Evolutionary conservation across 37 sponge, comb jelly and placozoan genomes (phyloP).

Genomic region (Dysidea cf. avara): DNA sequence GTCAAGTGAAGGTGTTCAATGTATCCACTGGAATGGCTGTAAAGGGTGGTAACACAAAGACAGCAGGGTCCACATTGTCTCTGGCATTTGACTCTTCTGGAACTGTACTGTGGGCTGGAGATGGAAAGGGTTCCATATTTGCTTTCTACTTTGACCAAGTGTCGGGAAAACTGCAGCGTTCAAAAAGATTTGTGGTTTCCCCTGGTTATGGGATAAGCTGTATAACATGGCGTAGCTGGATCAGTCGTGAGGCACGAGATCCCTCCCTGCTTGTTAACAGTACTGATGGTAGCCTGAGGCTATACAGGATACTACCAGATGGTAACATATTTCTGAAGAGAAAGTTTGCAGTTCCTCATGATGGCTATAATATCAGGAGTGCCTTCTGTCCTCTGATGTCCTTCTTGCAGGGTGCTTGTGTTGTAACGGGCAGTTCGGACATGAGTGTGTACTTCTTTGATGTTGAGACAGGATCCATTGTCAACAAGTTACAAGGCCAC

Average conservation of each 20-base stretch:
- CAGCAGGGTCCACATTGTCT: slow-evolving; percentile 62
- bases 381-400: slow-evolving; percentile 94
- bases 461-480: slow-evolving; percentile 62
- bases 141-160: slow-evolving; percentile 60
- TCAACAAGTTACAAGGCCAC: slow-evolving; percentile 86
- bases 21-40: slow-evolving; percentile 83
- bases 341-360: slow-evolving; percentile 62
- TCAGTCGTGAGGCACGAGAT: slow-evolving; percentile 85
- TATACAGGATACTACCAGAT: slow-evolving; percentile 69
- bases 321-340: slow-evolving; percentile 71
- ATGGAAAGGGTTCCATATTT: slow-evolving; percentile 85
- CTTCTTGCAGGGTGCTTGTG: slow-evolving; percentile 74
- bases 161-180: slow-evolving; percentile 64
- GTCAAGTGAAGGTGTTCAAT: slow-evolving; percentile 81
- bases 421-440: slow-evolving; percentile 88
- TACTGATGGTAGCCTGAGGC: slow-evolving; percentile 46
- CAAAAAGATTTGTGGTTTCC: slow-evolving; percentile 76
- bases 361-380: slow-evolving; percentile 53
- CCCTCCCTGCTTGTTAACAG: slow-evolving; percentile 81
- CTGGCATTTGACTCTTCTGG: slow-evolving; percentile 78
- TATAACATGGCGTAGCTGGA: slow-evolving; percentile 82
- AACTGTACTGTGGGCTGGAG: slow-evolving; percentile 73
- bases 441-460: slow-evolving; percentile 83
- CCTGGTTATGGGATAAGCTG: slow-evolving; percentile 62
- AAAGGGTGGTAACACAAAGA: slow-evolving; percentile 80